A percentile compares a stretch with the other conserved stretches of the same genome.
These are phyloP conservation scores for Gambusia holbrooki DNA, from an alignment of 2,113 vertebrate species.

Conservation along the genomic window DNA sequence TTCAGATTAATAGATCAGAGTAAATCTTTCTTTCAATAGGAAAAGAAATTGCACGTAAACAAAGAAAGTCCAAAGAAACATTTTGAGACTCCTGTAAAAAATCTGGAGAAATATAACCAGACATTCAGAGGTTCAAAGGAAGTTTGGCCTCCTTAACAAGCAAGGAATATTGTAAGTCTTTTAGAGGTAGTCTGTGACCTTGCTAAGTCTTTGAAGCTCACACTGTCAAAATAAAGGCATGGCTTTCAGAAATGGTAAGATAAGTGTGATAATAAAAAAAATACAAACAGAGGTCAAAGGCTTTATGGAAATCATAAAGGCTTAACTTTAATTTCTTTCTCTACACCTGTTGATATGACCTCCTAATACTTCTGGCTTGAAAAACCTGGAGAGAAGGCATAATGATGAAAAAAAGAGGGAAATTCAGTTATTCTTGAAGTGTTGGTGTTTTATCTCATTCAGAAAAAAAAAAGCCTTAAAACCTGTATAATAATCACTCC, in stretches of 20 bases:
- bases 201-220: constrained; percentile 7
- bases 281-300: constrained; percentile 37
- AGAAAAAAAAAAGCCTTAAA: constrained; percentile 42
- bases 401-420: constrained; percentile 32
- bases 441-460: constrained; percentile 69
- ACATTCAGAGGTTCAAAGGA: too few relatives aligned
- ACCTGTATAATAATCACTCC: constrained; percentile 70
- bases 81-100: too few relatives aligned
- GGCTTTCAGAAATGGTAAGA: constrained; percentile 14
- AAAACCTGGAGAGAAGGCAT: constrained; percentile 25
- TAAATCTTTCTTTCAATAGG: too few relatives aligned
- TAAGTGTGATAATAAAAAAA: constrained; percentile 28
- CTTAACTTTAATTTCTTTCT: constrained; percentile 42
- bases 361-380: constrained; percentile 38
- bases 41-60: too few relatives aligned
- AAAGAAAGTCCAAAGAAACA: too few relatives aligned
- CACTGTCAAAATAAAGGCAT: constrained; percentile 13
- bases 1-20: too few relatives aligned
- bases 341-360: constrained; percentile 30
- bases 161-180: too few relatives aligned
- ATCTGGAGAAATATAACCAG: too few relatives aligned
- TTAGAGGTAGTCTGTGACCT: too few relatives aligned
- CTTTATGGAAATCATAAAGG: constrained; percentile 47
- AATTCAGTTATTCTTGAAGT: constrained; percentile 59
- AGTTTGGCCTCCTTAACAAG: too few relatives aligned